phyloP scores from a whole-genome alignment of 2,113 vertebrate genomes.

The Aplodontia rufa region DNA sequence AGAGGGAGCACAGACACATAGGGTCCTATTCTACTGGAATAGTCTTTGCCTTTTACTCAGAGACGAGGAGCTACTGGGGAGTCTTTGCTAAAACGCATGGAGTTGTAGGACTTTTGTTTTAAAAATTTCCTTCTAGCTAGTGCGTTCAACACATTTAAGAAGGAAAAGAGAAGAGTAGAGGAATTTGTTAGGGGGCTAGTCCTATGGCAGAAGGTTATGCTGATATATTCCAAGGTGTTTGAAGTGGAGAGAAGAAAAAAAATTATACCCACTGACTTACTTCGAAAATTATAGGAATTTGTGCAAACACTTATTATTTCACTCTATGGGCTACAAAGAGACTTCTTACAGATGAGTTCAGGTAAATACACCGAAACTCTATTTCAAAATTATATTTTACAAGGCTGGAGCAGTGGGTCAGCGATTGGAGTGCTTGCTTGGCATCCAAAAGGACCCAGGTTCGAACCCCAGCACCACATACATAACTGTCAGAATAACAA shows the following conservation, averaged over 20 bases:
- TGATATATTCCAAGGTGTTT: background rate
- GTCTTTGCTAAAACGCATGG: background rate
- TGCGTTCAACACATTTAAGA: conserved; percentile 2
- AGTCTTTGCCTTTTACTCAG: background rate
- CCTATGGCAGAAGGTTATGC: background rate
- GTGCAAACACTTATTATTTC: background rate
- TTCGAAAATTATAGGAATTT: background rate
- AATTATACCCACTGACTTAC: background rate
- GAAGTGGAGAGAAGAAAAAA: background rate
- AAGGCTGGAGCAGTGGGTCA: too few relatives aligned
- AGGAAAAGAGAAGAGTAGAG: background rate
- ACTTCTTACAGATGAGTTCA: background rate
- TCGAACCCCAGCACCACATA: too few relatives aligned
- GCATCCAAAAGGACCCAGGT: too few relatives aligned
- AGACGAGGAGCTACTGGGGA: background rate
- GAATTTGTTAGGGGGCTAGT: background rate
- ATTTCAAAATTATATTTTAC: background rate
- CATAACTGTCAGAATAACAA: too few relatives aligned
- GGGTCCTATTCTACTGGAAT: background rate
- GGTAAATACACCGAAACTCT: background rate
- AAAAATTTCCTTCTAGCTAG: background rate
- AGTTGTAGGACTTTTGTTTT: background rate
- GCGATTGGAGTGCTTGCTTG: too few relatives aligned
- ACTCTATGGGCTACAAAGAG: background rate
- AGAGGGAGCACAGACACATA: background rate